phyloP scores from a whole-genome alignment of 2,113 vertebrate genomes.

The Platysteira castanea region DNA sequence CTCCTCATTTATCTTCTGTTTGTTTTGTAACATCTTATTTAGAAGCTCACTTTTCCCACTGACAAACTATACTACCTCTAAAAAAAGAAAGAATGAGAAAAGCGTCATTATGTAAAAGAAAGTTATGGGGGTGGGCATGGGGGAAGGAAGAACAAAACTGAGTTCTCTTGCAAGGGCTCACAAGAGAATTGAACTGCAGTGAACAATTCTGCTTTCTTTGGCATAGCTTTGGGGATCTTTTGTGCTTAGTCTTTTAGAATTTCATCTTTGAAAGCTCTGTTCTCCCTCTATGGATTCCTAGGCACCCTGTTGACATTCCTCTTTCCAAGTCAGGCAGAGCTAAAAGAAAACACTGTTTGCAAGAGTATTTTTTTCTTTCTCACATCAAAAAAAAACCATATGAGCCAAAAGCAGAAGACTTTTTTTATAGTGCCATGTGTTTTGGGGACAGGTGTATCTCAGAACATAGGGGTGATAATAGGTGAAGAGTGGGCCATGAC shows the following conservation, averaged over 20 bases:
- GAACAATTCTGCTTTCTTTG: not conserved
- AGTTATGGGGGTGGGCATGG: rapidly evolving
- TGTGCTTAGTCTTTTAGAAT: not conserved
- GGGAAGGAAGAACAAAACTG: not conserved
- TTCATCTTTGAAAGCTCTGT: not conserved
- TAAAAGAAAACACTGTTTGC: not conserved
- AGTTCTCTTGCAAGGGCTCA: not conserved
- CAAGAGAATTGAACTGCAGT: not conserved
- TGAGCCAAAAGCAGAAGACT: not conserved
- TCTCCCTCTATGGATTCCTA: not conserved
- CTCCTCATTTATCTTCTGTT: not conserved
- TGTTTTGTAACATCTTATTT: not conserved
- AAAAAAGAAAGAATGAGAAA: not conserved
- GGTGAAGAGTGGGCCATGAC: not conserved
- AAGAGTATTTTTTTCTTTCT: not conserved
- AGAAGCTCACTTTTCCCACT: not conserved
- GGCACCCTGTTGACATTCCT: not conserved
- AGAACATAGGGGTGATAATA: not conserved
- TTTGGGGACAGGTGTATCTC: not conserved
- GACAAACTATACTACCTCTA: not conserved
- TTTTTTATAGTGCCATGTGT: not conserved
- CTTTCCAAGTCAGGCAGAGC: not conserved
- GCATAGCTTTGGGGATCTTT: not conserved
- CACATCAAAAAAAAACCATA: not conserved
- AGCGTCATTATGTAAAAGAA: not conserved